These are phyloP conservation scores for Amblyopsis rosae DNA, from an alignment of 2,113 vertebrate species.

Conservation along the genomic window DNA sequence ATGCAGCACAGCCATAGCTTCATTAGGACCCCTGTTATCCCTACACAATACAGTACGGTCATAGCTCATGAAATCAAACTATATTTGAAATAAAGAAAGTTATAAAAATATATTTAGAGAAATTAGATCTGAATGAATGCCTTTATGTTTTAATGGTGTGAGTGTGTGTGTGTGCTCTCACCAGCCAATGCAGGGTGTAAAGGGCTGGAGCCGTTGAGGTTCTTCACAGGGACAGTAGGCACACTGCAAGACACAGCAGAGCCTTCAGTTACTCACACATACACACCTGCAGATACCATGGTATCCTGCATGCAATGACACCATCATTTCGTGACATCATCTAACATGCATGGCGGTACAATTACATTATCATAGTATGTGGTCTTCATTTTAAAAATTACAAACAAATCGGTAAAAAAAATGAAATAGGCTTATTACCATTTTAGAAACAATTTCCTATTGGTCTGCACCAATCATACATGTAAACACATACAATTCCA, in stretches of 20 bases:
- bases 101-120: too few relatives aligned
- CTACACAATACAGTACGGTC: not conserved
- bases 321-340: too few relatives aligned
- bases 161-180: conserved; percentile 54
- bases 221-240: conserved; percentile 92
- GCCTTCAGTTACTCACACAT: not conserved
- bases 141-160: not conserved
- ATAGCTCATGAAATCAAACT: not conserved
- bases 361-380: too few relatives aligned
- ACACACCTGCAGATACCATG: not conserved
- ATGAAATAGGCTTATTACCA: too few relatives aligned
- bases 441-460: too few relatives aligned
- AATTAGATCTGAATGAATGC: not conserved
- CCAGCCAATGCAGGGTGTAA: conserved; percentile 91
- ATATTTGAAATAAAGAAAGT: too few relatives aligned
- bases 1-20: too few relatives aligned
- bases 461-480: not conserved
- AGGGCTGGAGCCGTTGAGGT: conserved; percentile 89
- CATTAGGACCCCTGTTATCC: too few relatives aligned
- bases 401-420: too few relatives aligned
- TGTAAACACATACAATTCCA: not conserved
- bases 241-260: conserved; percentile 73
- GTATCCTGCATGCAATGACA: too few relatives aligned
- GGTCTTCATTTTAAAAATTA: too few relatives aligned
- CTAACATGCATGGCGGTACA: too few relatives aligned